Evolutionary conservation across 2,113 vertebrate species (phyloP).

Genomic region (Xenopus borealis): DNA sequence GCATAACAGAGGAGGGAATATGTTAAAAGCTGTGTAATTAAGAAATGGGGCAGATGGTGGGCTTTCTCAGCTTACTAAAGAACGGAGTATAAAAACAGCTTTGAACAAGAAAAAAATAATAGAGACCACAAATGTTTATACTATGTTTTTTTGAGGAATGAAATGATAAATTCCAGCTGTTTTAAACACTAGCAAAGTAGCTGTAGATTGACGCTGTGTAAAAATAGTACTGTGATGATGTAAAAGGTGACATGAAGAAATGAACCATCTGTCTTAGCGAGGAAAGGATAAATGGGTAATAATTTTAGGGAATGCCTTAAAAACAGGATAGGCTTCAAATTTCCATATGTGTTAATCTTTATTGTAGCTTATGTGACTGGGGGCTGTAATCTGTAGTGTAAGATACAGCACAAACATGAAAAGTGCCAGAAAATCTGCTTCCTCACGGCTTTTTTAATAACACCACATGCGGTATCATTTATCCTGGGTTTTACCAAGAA

Average conservation of each 20-base stretch:
- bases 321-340: conserved; percentile 24
- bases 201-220: conserved; percentile 19
- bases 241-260: conserved; percentile 21
- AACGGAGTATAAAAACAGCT: not conserved
- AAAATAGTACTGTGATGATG: conserved; percentile 19
- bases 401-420: not conserved
- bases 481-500: not conserved
- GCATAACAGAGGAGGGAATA: conserved; percentile 22
- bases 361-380: conserved; percentile 2
- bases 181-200: conserved; percentile 6
- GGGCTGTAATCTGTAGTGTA: too few species aligned
- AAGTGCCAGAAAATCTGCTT: not conserved
- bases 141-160: not conserved
- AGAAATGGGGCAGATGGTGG: conserved; percentile 4
- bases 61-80: conserved; percentile 7
- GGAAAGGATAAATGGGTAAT: not conserved
- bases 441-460: too few species aligned
- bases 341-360: conserved; percentile 14
- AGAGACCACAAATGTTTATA: conserved; percentile 18
- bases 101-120: not conserved
- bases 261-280: conserved; percentile 20
- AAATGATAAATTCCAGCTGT: conserved; percentile 20
- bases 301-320: not conserved
- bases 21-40: conserved; percentile 22
- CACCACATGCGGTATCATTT: not conserved